Conservation (phyloP, 2,888 invertebrate species). For the Mythimna loreyi region DNA sequence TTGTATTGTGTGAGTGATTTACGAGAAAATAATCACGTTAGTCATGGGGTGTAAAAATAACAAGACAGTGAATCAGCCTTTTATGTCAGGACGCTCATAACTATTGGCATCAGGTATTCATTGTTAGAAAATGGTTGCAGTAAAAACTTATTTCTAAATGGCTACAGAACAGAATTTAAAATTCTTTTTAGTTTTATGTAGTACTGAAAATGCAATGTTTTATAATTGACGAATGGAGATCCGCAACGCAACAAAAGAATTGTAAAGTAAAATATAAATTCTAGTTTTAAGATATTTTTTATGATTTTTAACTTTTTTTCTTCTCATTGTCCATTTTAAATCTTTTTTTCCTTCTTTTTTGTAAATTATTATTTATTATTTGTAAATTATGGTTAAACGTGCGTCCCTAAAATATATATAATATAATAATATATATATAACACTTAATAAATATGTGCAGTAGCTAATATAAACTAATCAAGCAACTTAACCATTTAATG, state of each 20-base stretch:
- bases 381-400: too few relatives aligned
- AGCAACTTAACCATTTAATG: not conserved
- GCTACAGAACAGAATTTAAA: not conserved
- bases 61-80: slow-evolving; percentile 34
- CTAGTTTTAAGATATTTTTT: too few relatives aligned
- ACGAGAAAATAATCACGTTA: slow-evolving; percentile 29
- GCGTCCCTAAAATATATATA: too few relatives aligned
- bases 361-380: too few relatives aligned
- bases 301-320: too few relatives aligned
- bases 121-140: not conserved
- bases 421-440: too few relatives aligned
- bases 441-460: too few relatives aligned
- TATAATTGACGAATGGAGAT: not conserved
- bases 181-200: not conserved
- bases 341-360: too few relatives aligned
- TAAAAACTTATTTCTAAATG: not conserved
- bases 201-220: not conserved
- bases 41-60: slow-evolving; percentile 36
- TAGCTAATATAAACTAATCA: not conserved
- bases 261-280: too few relatives aligned
- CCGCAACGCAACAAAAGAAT: not conserved
- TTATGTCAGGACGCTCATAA: not conserved
- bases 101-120: slow-evolving; percentile 1
- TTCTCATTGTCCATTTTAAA: too few relatives aligned
- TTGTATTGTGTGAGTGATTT: slow-evolving; percentile 18